These are phyloP conservation scores for Calliphora vomitoria DNA, from an alignment of 2,888 invertebrate genomes.

Conservation along the genomic window DNA sequence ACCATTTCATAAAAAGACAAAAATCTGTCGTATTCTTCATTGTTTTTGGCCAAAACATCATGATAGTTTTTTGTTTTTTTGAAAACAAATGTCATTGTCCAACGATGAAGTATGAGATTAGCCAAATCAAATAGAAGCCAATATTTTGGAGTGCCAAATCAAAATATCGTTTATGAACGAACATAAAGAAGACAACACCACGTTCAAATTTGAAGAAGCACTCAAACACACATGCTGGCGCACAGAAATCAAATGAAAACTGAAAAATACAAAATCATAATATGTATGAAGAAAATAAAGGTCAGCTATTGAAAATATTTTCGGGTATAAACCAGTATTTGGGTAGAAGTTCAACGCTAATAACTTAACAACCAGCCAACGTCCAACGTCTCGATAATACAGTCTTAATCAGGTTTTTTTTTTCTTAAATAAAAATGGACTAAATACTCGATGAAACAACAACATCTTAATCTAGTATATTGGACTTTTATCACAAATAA, in stretches of 20 bases:
- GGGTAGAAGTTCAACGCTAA: constrained; percentile 71
- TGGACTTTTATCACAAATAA: constrained; percentile 60
- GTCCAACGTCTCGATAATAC: constrained; percentile 84
- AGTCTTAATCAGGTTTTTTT: constrained; percentile 76
- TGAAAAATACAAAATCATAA: constrained; percentile 1
- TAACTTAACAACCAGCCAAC: constrained; percentile 73
- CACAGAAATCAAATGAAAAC: constrained; percentile 22
- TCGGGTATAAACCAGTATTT: constrained; percentile 70
- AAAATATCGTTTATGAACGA: constrained; percentile 67
- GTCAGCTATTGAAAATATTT: constrained; percentile 70
- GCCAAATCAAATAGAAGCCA: constrained; percentile 82
- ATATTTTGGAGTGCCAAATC: constrained; percentile 74
- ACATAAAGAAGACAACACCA: constrained; percentile 53
- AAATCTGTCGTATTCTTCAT: constrained; percentile 38
- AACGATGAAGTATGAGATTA: constrained; percentile 78
- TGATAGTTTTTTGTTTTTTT: constrained; percentile 29
- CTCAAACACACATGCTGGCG: constrained; percentile 12
- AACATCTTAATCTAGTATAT: constrained; percentile 49
- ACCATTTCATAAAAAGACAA: constrained; percentile 30
- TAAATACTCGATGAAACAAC: constrained; percentile 39
- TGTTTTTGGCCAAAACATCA: constrained; percentile 63
- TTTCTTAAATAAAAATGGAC: constrained; percentile 49
- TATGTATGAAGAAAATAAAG: constrained; percentile 42
- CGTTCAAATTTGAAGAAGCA: constrained; percentile 18
- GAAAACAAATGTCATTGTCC: constrained; percentile 73